These are phyloP conservation scores for Galerucella nymphaeae DNA, from an alignment of 2,888 invertebrate species.

Conservation along the genomic window DNA sequence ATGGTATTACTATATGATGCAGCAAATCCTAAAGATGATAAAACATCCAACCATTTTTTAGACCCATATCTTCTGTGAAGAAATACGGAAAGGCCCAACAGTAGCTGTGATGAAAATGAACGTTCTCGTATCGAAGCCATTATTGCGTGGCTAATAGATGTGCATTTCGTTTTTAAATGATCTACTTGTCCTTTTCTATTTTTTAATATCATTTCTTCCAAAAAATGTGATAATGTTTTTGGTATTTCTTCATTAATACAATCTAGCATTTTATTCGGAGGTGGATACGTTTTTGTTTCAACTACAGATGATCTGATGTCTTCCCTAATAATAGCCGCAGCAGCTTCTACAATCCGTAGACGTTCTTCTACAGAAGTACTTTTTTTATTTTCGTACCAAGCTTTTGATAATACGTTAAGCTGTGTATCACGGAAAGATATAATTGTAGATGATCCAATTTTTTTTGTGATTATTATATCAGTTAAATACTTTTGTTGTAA, in stretches of 20 bases:
- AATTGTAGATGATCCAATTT: slow-evolving; percentile 54
- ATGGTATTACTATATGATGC: slow-evolving; percentile 54
- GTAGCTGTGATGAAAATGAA: slow-evolving; percentile 53
- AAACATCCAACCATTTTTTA: slow-evolving; percentile 55
- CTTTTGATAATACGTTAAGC: slow-evolving; percentile 26
- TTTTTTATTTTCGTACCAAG: slow-evolving; percentile 42
- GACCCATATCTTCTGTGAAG: slow-evolving; percentile 57
- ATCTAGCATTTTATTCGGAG: slow-evolving; percentile 54
- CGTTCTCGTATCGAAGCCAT: slow-evolving; percentile 54
- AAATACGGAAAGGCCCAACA: slow-evolving; percentile 54
- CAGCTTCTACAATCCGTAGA: slow-evolving; percentile 55
- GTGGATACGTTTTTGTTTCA: slow-evolving; percentile 15
- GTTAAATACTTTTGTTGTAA: slow-evolving; percentile 11
- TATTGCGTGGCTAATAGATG: slow-evolving; percentile 52
- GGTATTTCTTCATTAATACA: slow-evolving; percentile 48
- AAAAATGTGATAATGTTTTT: slow-evolving; percentile 56
- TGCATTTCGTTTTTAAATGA: slow-evolving; percentile 31
- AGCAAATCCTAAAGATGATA: slow-evolving; percentile 56
- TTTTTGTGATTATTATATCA: slow-evolving; percentile 22
- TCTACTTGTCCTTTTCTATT: slow-evolving; percentile 40
- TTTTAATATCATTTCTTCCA: slow-evolving; percentile 53
- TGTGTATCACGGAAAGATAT: slow-evolving; percentile 57
- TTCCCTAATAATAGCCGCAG: slow-evolving; percentile 57
- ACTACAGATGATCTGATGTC: slow-evolving; percentile 57
- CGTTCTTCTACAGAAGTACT: slow-evolving; percentile 51